Conservation (phyloP, 2,113 vertebrate genomes). For the Aphelocoma coerulescens region DNA sequence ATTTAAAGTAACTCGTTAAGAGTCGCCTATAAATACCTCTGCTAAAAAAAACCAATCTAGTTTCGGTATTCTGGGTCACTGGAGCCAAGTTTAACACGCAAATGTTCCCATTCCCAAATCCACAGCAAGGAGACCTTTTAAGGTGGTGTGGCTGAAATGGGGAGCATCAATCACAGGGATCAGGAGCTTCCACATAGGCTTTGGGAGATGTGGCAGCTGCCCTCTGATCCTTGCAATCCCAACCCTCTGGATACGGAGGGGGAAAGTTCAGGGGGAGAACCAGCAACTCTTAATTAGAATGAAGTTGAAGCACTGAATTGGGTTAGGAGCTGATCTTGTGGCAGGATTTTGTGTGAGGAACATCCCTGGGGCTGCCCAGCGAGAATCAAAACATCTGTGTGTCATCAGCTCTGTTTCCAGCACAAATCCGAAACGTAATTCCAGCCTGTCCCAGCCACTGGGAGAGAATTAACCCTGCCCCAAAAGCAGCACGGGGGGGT, state of each 20-base stretch:
- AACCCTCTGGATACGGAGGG: not conserved
- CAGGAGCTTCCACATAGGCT: not conserved
- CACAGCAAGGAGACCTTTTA: not conserved
- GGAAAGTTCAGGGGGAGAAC: not conserved
- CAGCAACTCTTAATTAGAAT: not conserved
- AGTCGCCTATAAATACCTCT: conserved; percentile 55
- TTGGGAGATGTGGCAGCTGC: not conserved
- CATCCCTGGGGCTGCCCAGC: not conserved
- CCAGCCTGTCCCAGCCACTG: not conserved
- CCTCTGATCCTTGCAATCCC: not conserved
- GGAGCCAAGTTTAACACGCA: conserved; percentile 8
- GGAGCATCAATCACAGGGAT: not conserved
- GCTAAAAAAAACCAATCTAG: not conserved
- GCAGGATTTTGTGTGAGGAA: not conserved
- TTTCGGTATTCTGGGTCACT: conserved; percentile 28
- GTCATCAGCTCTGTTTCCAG: not conserved
- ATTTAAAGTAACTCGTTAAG: conserved; percentile 41
- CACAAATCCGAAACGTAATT: not conserved
- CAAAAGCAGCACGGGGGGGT: not conserved
- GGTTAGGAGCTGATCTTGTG: not conserved
- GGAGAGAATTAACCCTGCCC: not conserved
- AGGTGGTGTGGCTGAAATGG: not conserved
- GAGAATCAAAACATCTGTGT: not conserved
- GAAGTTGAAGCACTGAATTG: not conserved
- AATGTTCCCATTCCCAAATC: conserved; percentile 20